Conservation (phyloP, 30 jellyfish, hydroid and myxozoan species). For the Clytia hemisphaerica region DNA sequence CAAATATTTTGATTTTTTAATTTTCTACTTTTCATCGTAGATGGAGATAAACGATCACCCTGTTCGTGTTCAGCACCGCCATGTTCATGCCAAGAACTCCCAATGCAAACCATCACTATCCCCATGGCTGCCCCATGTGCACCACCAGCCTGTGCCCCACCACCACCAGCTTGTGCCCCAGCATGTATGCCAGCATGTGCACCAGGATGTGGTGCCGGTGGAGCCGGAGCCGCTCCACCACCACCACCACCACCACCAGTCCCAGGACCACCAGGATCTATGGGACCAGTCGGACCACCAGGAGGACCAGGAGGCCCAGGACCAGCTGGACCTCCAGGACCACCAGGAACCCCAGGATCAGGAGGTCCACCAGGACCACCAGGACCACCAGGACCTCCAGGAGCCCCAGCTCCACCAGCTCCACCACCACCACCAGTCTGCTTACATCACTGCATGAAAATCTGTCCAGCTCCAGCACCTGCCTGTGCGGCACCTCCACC, state of each 20-base stretch:
- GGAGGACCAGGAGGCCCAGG: conserved; percentile 99
- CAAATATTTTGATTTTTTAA: too few species aligned
- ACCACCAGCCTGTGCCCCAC: conserved; percentile 61
- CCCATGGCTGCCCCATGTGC: conserved; percentile 44
- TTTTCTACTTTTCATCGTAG: too few species aligned
- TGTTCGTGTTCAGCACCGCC: conserved; percentile 42
- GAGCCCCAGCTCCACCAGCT: conserved; percentile 98
- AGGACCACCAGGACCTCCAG: conserved; percentile 99
- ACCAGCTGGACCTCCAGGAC: conserved; percentile 99
- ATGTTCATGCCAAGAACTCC: conserved; percentile 31
- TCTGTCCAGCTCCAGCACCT: conserved; percentile 88
- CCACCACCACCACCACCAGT: conserved; percentile 93
- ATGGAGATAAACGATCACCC: conserved; percentile 33
- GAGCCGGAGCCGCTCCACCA: conserved; percentile 81
- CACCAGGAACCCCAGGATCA: conserved; percentile 99
- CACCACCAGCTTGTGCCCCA: conserved; percentile 83
- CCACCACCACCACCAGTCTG: conserved; percentile 99
- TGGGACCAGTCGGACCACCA: conserved; percentile 93
- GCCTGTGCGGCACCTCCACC: conserved; percentile 97
- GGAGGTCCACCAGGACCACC: conserved; percentile 98
- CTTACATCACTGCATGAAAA: conserved; percentile 84
- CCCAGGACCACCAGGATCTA: conserved; percentile 93
- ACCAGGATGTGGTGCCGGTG: conserved; percentile 70
- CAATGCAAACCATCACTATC: conserved; percentile 17
- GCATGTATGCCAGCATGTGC: conserved; percentile 80